Evolutionary conservation across 2,888 invertebrate genomes (phyloP).

Genomic region (Coelogynopora nodosa): DNA sequence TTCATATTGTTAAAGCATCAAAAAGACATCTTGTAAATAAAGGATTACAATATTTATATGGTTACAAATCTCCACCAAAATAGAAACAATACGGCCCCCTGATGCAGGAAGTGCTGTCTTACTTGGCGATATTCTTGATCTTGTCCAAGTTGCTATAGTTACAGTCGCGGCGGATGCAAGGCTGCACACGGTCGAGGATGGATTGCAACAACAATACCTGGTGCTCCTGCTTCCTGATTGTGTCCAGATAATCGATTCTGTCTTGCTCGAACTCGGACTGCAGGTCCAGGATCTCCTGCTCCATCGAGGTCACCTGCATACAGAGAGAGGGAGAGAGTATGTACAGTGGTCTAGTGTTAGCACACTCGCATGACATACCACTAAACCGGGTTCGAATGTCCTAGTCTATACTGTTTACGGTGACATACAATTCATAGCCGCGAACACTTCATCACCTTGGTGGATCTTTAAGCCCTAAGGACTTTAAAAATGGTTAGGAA

Average conservation of each 20-base stretch:
- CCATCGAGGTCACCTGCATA: constrained; percentile 67
- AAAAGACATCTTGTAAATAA: too few species aligned
- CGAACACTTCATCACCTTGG: too few species aligned
- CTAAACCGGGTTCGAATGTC: too few species aligned
- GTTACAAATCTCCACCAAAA: too few species aligned
- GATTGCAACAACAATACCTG: constrained; percentile 66
- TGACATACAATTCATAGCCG: too few species aligned
- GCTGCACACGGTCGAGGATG: constrained; percentile 64
- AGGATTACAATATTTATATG: too few species aligned
- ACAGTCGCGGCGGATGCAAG: constrained; percentile 71
- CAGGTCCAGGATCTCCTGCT: constrained; percentile 73
- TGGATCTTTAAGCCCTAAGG: too few species aligned
- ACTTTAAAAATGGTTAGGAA: too few species aligned
- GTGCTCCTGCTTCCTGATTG: constrained; percentile 72
- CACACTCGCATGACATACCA: too few species aligned
- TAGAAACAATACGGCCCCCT: neutral
- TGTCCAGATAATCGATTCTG: constrained; percentile 76
- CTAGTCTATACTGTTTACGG: too few species aligned
- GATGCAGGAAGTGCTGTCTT: neutral
- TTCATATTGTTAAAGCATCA: too few species aligned
- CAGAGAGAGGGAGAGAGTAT: neutral
- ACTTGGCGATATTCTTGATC: constrained; percentile 66
- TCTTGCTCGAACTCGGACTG: constrained; percentile 78
- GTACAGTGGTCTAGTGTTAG: too few species aligned
- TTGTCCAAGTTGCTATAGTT: constrained; percentile 73